Percentiles rank a stretch among this genome's conserved stretches.
Evolutionary conservation across 1,140 invertebrate genomes (phyloP).

Genomic region (Tetragonula clypearis): DNA sequence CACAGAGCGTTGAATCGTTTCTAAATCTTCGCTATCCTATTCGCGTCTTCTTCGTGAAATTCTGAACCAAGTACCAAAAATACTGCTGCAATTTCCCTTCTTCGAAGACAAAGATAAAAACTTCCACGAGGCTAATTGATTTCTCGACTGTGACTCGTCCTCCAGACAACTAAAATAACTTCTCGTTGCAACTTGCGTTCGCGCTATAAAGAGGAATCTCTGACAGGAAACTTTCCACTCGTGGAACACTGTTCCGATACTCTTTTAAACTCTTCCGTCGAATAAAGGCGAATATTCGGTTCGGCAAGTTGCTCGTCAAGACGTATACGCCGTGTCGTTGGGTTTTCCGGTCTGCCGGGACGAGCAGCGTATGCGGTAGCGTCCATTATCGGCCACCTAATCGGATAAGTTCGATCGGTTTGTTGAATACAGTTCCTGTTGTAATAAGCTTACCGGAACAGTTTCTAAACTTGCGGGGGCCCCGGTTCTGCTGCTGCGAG

Average conservation of each 20-base stretch:
- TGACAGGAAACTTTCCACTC: not conserved
- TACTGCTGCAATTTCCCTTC: no score
- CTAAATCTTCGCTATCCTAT: no score
- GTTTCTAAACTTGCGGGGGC: constrained; percentile 33
- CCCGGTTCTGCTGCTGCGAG: not conserved
- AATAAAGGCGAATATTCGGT: not conserved
- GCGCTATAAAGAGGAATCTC: not conserved
- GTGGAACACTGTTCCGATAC: not conserved
- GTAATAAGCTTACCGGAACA: constrained; percentile 52
- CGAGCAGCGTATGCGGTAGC: constrained; percentile 3
- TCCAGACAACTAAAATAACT: no score
- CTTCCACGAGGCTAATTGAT: not conserved
- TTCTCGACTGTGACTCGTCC: not conserved
- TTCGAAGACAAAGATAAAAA: not conserved
- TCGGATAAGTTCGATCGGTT: constrained; percentile 56
- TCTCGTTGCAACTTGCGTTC: no score
- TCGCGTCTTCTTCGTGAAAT: no score
- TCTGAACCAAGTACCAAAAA: no score
- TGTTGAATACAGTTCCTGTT: constrained; percentile 47
- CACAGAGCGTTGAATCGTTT: no score
- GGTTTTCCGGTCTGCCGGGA: not conserved
- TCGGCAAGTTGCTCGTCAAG: not conserved
- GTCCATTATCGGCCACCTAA: constrained; percentile 45
- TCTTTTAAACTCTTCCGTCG: not conserved
- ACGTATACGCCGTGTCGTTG: not conserved